Percentiles rank a stretch among this genome's conserved stretches.
Conservation (phyloP, 2,888 invertebrate genomes). For the Epirrhoe alternata region DNA sequence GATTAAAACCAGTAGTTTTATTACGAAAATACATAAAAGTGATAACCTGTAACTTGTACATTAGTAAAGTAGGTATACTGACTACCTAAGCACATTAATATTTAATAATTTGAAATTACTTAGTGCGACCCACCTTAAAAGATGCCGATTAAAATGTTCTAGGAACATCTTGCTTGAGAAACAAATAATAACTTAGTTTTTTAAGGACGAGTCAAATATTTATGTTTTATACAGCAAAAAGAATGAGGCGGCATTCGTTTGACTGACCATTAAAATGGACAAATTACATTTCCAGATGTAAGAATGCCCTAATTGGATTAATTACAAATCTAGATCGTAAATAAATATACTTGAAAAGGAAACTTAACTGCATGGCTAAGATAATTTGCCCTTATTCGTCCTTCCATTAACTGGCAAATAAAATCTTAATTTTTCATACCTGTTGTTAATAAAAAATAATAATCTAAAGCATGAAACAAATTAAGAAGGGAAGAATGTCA, state of each 20-base stretch:
- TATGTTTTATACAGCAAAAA: conserved; percentile 6
- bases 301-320: conserved; percentile 24
- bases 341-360: conserved; percentile 13
- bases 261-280: conserved; percentile 6
- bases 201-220: background rate
- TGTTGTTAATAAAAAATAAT: background rate
- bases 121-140: background rate
- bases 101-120: background rate
- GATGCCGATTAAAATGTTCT: background rate
- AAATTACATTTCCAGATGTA: conserved; percentile 13
- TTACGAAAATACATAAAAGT: too few species aligned
- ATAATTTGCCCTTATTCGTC: conserved; percentile 16
- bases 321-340: conserved; percentile 7
- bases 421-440: conserved; percentile 6
- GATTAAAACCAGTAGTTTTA: too few species aligned
- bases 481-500: too few species aligned
- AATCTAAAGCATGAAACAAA: too few species aligned
- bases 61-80: too few species aligned
- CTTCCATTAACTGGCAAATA: conserved; percentile 6
- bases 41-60: too few species aligned
- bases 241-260: conserved; percentile 22
- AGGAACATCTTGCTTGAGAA: background rate
- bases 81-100: background rate
- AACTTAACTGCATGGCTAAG: conserved; percentile 13
- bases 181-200: background rate